Conservation (phyloP, 2,797 vertebrate species). For the Podarcis siculus region DNA sequence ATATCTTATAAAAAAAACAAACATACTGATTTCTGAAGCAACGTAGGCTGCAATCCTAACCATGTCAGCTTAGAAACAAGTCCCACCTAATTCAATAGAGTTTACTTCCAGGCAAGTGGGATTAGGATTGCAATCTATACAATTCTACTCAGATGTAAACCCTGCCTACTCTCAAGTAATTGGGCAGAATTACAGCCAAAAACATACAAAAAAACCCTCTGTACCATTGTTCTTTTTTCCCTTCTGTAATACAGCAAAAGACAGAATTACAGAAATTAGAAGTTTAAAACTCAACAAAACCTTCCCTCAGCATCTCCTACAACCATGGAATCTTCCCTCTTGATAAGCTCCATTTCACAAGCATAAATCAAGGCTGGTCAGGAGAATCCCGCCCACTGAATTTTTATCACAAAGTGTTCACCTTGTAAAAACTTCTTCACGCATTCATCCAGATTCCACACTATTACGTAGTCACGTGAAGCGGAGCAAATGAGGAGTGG, state of each 20-base stretch:
- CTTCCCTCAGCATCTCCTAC: no score
- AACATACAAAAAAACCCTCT: not conserved
- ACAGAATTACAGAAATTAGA: not conserved
- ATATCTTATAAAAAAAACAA: no score
- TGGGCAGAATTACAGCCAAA: not conserved
- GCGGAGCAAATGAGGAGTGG: conserved; percentile 74
- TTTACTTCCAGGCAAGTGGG: not conserved
- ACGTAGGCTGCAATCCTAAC: not conserved
- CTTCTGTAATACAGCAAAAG: not conserved
- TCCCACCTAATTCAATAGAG: not conserved
- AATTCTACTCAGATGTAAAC: no score
- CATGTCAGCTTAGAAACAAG: not conserved
- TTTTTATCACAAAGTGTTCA: conserved; percentile 35
- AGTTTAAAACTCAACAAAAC: not conserved
- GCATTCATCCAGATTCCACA: conserved; percentile 75
- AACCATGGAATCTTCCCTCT: no score
- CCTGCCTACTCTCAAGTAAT: no score
- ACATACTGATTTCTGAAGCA: not conserved
- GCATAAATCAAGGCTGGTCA: no score
- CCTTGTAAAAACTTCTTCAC: conserved; percentile 60
- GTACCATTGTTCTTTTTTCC: not conserved
- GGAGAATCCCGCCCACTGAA: no score
- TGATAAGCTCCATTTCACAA: no score
- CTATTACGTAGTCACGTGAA: conserved; percentile 69
- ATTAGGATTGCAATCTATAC: no score